These are phyloP conservation scores for Notamacropus eugenii DNA, from an alignment of 2,797 vertebrate genomes.

Conservation along the genomic window DNA sequence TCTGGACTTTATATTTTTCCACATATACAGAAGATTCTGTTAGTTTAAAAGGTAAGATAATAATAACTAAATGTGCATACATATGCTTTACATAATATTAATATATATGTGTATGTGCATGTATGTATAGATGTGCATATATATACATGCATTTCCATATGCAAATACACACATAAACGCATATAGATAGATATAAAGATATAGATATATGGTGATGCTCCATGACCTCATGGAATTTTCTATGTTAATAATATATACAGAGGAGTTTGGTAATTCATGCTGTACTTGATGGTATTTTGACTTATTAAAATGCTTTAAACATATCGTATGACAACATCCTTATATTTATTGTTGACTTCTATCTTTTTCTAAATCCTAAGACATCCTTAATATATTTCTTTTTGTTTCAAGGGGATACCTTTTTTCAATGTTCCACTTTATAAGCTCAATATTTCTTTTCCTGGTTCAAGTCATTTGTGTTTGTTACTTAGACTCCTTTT, in stretches of 20 bases:
- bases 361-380: not conserved
- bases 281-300: not conserved
- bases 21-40: not conserved
- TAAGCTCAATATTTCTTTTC: constrained; percentile 1
- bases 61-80: not conserved
- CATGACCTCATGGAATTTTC: not conserved
- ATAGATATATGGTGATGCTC: not conserved
- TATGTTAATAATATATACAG: not conserved
- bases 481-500: not conserved
- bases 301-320: constrained; percentile 9
- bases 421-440: not conserved
- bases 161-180: no score
- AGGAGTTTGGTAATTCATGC: not conserved
- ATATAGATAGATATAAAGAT: no score
- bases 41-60: not conserved
- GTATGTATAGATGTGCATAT: not conserved
- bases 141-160: not conserved
- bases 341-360: not conserved
- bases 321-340: not conserved
- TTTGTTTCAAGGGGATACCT: not conserved
- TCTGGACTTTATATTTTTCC: not conserved
- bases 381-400: not conserved
- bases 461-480: constrained; percentile 19
- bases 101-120: not conserved
- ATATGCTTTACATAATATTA: not conserved